Base-by-base conservation (phyloP, 2,113 vertebrate species). In the Lagopus leucura region DNA sequence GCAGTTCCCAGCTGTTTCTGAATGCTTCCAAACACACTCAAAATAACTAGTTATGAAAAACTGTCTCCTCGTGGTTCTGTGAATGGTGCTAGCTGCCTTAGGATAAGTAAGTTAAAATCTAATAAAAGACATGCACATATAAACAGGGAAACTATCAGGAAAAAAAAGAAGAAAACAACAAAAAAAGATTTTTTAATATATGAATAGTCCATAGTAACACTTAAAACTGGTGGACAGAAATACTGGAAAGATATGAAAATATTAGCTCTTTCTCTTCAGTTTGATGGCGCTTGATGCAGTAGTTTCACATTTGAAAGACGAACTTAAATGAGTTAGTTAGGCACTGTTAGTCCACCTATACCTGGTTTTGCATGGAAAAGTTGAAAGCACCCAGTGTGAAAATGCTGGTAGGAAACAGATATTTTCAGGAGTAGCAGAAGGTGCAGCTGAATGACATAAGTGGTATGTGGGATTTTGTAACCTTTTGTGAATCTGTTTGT, bases 371-470 rank as follows among this genome's bases (percentile, higher is more conserved):
- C 45, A 3, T 30, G 58, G 30, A 80, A 83, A 0, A 15, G 7
- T 34, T 74, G 45, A 78, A 84, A 92, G 11, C 14, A 52, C 3
- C 13, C 20, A 45, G 13, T 67, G 58, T 72, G 66, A 85, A 89
- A 79, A 9, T 34, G 69, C 13, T 36, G 20, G 8, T 6, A n/a
- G 25, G 70, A 82, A 81, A 45, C 12, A 55, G n/a, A 3, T 45
- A 17, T 52, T 16, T 25, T 60, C 52, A 32, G 11, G 15, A 58
- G 52, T 9, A 34, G 11, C n/a, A 74, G 64, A 69, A 91, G 22
- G 13, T 66, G 24, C 21, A 55, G 11, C 10, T 67, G 11, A 78
- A 75, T 74, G 55, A 30, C 32, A 55, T 0, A 0, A 13, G 3
- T 75, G 21, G 4, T 30, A 70, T 61, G 2, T 16, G 9, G 24